phyloP scores from a whole-genome alignment of 2,113 vertebrate genomes.

The Lepus americanus region DNA sequence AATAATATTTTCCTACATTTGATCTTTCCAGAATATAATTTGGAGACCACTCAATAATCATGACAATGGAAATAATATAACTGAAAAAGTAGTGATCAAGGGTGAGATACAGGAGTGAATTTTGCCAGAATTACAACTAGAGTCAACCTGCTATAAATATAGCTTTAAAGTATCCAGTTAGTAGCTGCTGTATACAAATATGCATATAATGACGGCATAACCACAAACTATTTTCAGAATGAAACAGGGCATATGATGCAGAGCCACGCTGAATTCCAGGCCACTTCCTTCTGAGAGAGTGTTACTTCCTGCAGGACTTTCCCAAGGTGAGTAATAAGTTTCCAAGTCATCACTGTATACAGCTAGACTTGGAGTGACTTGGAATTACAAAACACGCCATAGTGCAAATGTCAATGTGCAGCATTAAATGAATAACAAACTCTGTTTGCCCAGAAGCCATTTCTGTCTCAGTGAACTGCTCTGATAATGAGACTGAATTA shows the following conservation, averaged over 20 bases:
- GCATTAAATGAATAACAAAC: not conserved
- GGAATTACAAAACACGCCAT: not conserved
- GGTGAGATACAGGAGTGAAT: not conserved
- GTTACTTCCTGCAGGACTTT: not conserved
- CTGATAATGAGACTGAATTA: not conserved
- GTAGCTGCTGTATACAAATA: not conserved
- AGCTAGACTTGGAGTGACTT: slow-evolving; percentile 1
- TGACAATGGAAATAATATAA: not conserved
- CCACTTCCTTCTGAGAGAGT: not conserved
- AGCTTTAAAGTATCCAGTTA: not conserved
- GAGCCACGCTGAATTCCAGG: not conserved
- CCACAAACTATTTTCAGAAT: slow-evolving; percentile 31
- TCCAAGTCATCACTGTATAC: not conserved
- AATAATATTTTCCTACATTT: not conserved
- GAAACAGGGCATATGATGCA: slow-evolving; percentile 7
- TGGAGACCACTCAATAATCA: not conserved
- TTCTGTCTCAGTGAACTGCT: not conserved
- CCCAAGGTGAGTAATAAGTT: not conserved
- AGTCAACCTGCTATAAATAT: not conserved
- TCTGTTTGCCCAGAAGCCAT: not conserved
- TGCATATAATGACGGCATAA: not conserved
- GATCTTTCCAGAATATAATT: not conserved
- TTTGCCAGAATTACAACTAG: not conserved
- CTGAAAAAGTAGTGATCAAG: not conserved
- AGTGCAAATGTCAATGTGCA: not conserved